A percentile compares a stretch with the other conserved stretches of the same genome.
These are phyloP conservation scores for Abrostola tripartita DNA, from an alignment of 2,888 invertebrate genomes.

Conservation along the genomic window DNA sequence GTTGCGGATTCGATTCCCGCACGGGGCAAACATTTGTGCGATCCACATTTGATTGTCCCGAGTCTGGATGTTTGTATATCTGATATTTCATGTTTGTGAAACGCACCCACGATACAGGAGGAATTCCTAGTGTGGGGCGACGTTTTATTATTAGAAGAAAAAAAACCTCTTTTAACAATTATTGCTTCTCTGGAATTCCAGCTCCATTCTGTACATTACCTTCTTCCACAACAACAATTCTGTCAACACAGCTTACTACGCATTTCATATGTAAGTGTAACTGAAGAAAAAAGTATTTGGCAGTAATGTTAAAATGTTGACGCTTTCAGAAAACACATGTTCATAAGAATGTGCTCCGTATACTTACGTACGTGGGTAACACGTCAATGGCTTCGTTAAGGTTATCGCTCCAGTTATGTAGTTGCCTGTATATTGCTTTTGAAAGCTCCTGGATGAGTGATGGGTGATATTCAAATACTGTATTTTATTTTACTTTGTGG, in stretches of 20 bases:
- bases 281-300: conserved; percentile 14
- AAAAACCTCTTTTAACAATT: too few relatives aligned
- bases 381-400: conserved; percentile 38
- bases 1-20: too few relatives aligned
- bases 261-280: not conserved
- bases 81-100: too few relatives aligned
- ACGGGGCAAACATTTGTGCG: too few relatives aligned
- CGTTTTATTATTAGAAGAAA: too few relatives aligned
- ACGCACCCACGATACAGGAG: too few relatives aligned
- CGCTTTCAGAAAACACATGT: conserved; percentile 10
- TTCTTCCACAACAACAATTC: not conserved
- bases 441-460: not conserved
- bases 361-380: not conserved
- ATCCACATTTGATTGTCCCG: too few relatives aligned
- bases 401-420: conserved; percentile 35
- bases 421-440: conserved; percentile 21
- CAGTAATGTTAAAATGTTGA: conserved; percentile 15
- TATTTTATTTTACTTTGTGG: not conserved
- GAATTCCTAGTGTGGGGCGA: too few relatives aligned
- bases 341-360: conserved; percentile 7
- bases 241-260: not conserved
- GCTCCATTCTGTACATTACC: too few relatives aligned
- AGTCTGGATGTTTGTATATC: too few relatives aligned
- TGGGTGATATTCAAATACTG: not conserved
- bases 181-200: too few relatives aligned